Conservation (phyloP, 2,888 invertebrate species). For the Latrodectus hesperus region DNA sequence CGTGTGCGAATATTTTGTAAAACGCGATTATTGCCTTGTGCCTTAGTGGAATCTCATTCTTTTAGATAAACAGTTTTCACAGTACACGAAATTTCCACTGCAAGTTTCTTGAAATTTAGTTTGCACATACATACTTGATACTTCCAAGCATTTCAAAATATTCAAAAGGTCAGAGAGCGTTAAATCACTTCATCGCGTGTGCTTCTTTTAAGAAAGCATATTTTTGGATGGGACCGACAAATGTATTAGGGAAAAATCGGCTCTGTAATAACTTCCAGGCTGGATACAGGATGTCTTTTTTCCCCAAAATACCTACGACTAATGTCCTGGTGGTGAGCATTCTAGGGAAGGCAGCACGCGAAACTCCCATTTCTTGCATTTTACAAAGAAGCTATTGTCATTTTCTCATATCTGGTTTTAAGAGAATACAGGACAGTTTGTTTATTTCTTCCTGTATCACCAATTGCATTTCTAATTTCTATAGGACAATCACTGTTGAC, state of each 20-base stretch:
- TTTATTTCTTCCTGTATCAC: not conserved
- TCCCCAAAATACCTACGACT: not conserved
- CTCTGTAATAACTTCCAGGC: not conserved
- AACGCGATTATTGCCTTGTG: too few species aligned
- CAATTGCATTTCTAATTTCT: not conserved
- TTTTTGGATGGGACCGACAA: not conserved
- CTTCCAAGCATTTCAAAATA: not conserved
- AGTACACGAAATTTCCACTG: not conserved
- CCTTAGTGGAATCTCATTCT: too few species aligned
- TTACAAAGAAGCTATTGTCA: too few species aligned
- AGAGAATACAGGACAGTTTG: not conserved
- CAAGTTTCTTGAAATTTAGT: not conserved
- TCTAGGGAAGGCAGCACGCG: not conserved
- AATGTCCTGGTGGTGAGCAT: not conserved
- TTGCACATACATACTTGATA: not conserved
- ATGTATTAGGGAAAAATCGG: not conserved
- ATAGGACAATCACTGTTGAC: not conserved
- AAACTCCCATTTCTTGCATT: not conserved
- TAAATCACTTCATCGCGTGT: constrained; percentile 25
- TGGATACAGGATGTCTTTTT: not conserved
- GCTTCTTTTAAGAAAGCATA: not conserved
- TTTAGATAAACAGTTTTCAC: too few species aligned
- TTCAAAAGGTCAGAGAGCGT: constrained; percentile 1
- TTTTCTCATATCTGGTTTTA: too few species aligned
- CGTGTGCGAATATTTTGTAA: too few species aligned